phyloP scores from a whole-genome alignment of 2,888 invertebrate species.

The Cetonia aurata region DNA sequence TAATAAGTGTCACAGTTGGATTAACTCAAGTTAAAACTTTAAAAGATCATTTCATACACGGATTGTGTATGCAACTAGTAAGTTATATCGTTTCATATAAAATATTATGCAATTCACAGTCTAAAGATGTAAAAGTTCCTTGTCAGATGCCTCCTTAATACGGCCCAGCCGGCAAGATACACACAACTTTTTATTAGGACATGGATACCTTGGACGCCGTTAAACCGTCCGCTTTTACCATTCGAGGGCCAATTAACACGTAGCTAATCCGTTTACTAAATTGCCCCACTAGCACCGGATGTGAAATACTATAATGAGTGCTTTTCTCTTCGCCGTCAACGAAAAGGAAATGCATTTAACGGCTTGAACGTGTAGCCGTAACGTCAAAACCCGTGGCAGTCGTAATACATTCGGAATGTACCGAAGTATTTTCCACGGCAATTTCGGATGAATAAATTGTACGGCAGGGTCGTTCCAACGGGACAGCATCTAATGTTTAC shows the following conservation, averaged over 20 bases:
- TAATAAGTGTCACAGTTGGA: no score
- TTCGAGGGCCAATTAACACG: constrained; percentile 30
- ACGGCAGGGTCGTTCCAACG: constrained; percentile 11
- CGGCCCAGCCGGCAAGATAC: neutral
- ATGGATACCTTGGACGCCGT: constrained; percentile 7
- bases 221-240: neutral
- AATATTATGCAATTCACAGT: no score
- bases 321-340: constrained; percentile 4
- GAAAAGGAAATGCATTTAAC: constrained; percentile 13
- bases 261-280: constrained; percentile 25
- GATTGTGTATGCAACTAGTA: no score
- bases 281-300: constrained; percentile 28
- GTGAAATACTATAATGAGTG: constrained; percentile 34
- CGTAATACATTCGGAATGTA: constrained; percentile 10
- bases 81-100: no score
- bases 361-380: constrained; percentile 1
- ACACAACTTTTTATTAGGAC: constrained; percentile 5
- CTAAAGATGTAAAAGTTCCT: no score
- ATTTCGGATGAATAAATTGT: constrained; percentile 28
- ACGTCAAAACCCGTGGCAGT: neutral
- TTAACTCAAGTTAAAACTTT: no score
- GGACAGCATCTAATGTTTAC: constrained; percentile 29
- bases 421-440: neutral
- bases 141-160: neutral
- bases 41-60: no score